phyloP scores from a whole-genome alignment of 2,797 vertebrate species.

The Chiloscyllium punctatum region DNA sequence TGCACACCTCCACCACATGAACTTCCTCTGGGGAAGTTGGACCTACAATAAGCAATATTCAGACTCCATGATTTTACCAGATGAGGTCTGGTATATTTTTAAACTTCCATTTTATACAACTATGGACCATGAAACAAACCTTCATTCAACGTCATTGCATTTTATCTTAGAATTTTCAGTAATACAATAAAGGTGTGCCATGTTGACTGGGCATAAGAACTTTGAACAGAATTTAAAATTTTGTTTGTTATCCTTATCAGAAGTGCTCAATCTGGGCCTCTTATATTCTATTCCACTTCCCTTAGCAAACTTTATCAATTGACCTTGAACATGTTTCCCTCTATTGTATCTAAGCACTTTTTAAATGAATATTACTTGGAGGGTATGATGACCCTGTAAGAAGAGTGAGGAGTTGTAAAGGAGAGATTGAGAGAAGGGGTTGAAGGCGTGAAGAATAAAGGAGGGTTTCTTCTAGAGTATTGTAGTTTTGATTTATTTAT shows the following conservation, averaged over 20 bases:
- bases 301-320: not conserved
- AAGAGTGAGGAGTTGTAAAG: not conserved
- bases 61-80: not conserved
- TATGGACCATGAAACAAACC: not conserved
- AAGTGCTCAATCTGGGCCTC: not conserved
- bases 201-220: not conserved
- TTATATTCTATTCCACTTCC: not conserved
- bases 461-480: not conserved
- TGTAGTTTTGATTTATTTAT: not conserved
- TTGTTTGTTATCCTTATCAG: not conserved
- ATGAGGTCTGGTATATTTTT: not conserved
- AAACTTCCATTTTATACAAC: not conserved
- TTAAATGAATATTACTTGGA: not conserved
- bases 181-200: not conserved
- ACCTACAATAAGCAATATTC: not conserved
- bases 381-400: too few relatives aligned
- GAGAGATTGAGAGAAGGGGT: not conserved
- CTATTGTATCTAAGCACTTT: not conserved
- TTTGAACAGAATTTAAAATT: not conserved
- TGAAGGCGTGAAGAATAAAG: not conserved
- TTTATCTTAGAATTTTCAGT: not conserved
- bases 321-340: not conserved
- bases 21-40: not conserved
- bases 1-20: not conserved
- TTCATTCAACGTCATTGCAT: not conserved